These are phyloP conservation scores for Columba janthina DNA, from an alignment of 2,113 vertebrate species.

Conservation along the genomic window DNA sequence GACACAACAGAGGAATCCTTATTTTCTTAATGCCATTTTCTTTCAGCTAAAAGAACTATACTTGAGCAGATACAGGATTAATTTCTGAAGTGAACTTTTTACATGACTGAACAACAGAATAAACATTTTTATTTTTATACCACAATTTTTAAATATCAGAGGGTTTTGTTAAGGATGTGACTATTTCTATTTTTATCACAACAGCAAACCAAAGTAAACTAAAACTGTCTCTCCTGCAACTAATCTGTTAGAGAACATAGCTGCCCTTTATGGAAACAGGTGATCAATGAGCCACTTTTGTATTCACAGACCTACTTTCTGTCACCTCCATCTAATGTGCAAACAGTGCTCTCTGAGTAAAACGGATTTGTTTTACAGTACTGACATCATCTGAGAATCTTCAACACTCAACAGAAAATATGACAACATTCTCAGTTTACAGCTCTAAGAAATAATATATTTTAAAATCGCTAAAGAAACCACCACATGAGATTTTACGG, in stretches of 20 bases:
- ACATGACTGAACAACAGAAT: not conserved
- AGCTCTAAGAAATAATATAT: not conserved
- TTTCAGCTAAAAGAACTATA: not conserved
- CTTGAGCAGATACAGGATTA: not conserved
- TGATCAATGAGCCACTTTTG: not conserved
- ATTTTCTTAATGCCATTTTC: not conserved
- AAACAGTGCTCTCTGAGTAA: accelerated
- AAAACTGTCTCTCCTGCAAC: not conserved
- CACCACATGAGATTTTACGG: not conserved
- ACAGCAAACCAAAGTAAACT: not conserved
- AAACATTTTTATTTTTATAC: not conserved
- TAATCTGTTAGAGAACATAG: not conserved
- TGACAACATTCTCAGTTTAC: not conserved
- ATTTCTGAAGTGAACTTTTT: not conserved
- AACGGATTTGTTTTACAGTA: not conserved
- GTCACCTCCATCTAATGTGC: not conserved
- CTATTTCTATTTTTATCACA: not conserved
- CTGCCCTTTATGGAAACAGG: not conserved
- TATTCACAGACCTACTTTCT: not conserved
- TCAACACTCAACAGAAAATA: not conserved
- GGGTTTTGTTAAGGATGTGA: not conserved
- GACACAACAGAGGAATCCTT: not conserved
- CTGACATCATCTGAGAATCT: not conserved
- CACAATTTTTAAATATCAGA: not conserved
- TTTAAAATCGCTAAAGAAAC: not conserved